phyloP scores from a whole-genome alignment of 2,888 invertebrate species.

The Pasiphila rectangulata region DNA sequence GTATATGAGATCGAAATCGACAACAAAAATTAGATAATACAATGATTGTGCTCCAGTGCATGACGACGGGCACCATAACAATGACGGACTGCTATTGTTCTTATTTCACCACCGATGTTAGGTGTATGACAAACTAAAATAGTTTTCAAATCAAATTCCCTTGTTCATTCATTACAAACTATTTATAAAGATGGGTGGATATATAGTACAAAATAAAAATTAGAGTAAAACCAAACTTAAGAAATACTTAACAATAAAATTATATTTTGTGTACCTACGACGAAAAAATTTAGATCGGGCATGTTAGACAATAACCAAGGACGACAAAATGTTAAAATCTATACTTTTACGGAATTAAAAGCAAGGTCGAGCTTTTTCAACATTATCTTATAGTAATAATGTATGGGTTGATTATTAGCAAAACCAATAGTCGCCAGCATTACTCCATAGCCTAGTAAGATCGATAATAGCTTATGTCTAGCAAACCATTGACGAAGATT shows the following conservation, averaged over 20 bases:
- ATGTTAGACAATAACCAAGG: slow-evolving; percentile 18
- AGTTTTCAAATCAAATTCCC: slow-evolving; percentile 2
- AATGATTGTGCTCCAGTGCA: slow-evolving; percentile 68
- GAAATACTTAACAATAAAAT: neutral
- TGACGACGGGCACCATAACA: slow-evolving; percentile 65
- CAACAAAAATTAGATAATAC: slow-evolving; percentile 63
- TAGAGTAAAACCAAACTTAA: slow-evolving; percentile 1
- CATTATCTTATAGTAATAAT: slow-evolving; percentile 82
- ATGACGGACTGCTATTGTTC: slow-evolving; percentile 62
- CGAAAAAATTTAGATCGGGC: slow-evolving; percentile 11
- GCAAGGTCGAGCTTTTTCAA: slow-evolving; percentile 69
- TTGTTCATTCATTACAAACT: neutral
- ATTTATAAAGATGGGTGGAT: too few relatives aligned
- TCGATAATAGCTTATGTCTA: slow-evolving; percentile 82
- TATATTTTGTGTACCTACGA: slow-evolving; percentile 3
- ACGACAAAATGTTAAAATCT: slow-evolving; percentile 13
- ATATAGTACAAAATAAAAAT: too few relatives aligned
- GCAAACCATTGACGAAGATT: slow-evolving; percentile 80
- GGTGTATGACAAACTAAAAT: too few relatives aligned
- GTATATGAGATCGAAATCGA: slow-evolving; percentile 40
- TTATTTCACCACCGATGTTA: slow-evolving; percentile 50
- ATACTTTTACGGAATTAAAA: slow-evolving; percentile 59
- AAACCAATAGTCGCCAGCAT: slow-evolving; percentile 83
- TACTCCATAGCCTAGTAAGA: slow-evolving; percentile 83
- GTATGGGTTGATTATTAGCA: slow-evolving; percentile 82